Base-by-base conservation (phyloP, 2,797 vertebrate genomes). In the Tadarida brasiliensis region DNA sequence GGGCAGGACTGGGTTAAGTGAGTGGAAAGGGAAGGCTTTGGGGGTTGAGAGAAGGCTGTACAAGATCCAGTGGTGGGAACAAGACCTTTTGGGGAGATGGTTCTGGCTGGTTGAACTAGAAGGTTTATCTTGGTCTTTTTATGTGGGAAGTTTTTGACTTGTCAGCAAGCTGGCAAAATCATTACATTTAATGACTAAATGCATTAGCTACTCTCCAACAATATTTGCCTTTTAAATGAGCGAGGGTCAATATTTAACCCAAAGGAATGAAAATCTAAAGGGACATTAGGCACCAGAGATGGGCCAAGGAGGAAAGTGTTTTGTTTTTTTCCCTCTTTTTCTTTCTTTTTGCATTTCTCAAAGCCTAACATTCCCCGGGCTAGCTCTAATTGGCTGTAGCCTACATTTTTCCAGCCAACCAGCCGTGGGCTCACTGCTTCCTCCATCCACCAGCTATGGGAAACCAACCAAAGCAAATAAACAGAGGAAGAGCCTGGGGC, bases 381-480 rank as follows among this genome's bases (percentile, higher is more conserved):
- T 87, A 82, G 74, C 81, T 93, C 81, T 96, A 74, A 95, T 56
- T 96, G 94, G 96, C 94, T 44, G 35, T 39, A 24, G 22, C 44
- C 73, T 33, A 33, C 63, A n/a, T 56, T 77, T 84, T 84, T 76
- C 47, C 56, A 83, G 82, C 91, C 95, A 96, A 83, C 93, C 87
- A 61, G 54, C 54, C 47, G 0, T 47, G 81, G 70, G 24, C 95
- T 82, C 47, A 89, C 91, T 73, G 63, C 77, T 87, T 94, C 80
- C 95, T 97, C 49, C 44, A 73, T 77, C 90, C 87, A 94, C 90
- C 90, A 81, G 51, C 91, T 84, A 20, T 97, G 97, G 94, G 96
- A 97, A 97, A 95, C 84, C 47, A 30, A 96, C 93, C 93, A 97
- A 96, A 95, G 90, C 96, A 97, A 97, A 96, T 24, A 96, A 97